phyloP scores from a whole-genome alignment of 1,140 invertebrate species.

The Manduca sexta region DNA sequence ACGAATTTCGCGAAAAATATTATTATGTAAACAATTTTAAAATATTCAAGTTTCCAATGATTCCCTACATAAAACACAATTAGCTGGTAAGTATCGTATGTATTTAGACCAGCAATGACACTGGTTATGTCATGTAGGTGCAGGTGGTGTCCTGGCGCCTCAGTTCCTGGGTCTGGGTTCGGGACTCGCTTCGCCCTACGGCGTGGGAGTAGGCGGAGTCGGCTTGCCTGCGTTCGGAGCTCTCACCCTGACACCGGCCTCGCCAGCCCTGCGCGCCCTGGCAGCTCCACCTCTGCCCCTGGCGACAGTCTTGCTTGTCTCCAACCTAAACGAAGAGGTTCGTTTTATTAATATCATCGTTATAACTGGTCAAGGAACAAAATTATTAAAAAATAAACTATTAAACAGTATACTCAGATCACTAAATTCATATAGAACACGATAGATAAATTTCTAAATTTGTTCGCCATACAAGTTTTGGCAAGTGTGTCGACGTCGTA shows the following conservation, averaged over 20 bases:
- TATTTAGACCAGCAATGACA: not conserved
- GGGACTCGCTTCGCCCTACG: conserved; percentile 89
- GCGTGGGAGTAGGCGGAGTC: conserved; percentile 78
- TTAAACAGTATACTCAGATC: not conserved
- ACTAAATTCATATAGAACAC: not conserved
- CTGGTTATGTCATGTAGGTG: conserved; percentile 24
- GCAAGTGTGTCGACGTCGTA: conserved; percentile 40
- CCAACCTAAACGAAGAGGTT: conserved; percentile 95
- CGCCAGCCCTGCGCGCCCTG: conserved; percentile 79
- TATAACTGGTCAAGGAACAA: not conserved
- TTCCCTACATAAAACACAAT: too few species aligned
- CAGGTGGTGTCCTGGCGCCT: conserved; percentile 70
- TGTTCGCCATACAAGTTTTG: conserved; percentile 4
- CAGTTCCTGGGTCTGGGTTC: conserved; percentile 72
- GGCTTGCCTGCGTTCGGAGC: conserved; percentile 82
- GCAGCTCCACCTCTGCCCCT: conserved; percentile 76
- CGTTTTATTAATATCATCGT: conserved; percentile 33
- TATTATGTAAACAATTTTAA: too few species aligned
- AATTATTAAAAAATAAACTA: not conserved
- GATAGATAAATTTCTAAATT: conserved; percentile 1
- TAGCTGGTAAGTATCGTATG: not conserved
- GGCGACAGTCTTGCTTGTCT: conserved; percentile 89
- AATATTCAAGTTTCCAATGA: too few species aligned
- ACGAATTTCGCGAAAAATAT: not conserved
- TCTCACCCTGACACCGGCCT: conserved; percentile 80